These are phyloP conservation scores for Gouania willdenowi DNA, from an alignment of 2,797 vertebrate species.

Conservation along the genomic window DNA sequence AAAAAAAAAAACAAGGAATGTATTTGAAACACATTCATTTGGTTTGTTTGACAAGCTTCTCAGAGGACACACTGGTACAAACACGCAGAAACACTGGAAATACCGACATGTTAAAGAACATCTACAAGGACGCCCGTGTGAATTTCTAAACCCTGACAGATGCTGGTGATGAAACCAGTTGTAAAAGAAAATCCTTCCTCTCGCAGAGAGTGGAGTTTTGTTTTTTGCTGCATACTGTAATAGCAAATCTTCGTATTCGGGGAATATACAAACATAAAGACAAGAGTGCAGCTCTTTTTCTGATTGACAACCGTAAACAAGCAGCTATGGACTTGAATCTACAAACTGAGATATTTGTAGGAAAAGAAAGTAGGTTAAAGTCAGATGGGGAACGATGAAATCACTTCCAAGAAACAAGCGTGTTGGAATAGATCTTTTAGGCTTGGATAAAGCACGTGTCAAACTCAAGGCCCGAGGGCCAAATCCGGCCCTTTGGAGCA, in stretches of 20 bases:
- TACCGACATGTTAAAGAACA: slow-evolving; percentile 6
- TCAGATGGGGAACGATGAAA: slow-evolving; percentile 8
- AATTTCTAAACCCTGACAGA: slow-evolving; percentile 33
- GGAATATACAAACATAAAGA: slow-evolving; percentile 7
- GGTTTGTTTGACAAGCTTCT: slow-evolving; percentile 1
- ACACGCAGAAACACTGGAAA: slow-evolving; percentile 12
- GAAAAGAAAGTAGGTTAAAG: slow-evolving; percentile 6
- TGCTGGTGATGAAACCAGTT: slow-evolving; percentile 3
- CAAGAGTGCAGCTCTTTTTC: background rate
- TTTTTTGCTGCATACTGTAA: too few relatives aligned
- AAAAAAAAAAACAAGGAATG: background rate
- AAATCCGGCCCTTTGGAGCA: too few relatives aligned
- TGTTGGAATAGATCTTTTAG: background rate
- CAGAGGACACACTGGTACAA: slow-evolving; percentile 1
- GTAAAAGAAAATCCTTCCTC: slow-evolving; percentile 45
- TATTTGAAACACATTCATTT: slow-evolving; percentile 1
- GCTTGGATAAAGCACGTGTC: too few relatives aligned
- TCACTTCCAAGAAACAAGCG: background rate
- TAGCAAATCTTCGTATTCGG: slow-evolving; percentile 24
- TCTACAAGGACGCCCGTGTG: slow-evolving; percentile 17
- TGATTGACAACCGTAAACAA: slow-evolving; percentile 26
- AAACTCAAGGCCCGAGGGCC: background rate
- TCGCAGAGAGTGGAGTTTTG: too few relatives aligned
- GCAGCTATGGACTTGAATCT: slow-evolving; percentile 17
- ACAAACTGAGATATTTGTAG: slow-evolving; percentile 9